Evolutionary conservation across 2,888 invertebrate species (phyloP), one percentile per base, ranked within the genome.

Genomic region (Erebia epiphron): DNA sequence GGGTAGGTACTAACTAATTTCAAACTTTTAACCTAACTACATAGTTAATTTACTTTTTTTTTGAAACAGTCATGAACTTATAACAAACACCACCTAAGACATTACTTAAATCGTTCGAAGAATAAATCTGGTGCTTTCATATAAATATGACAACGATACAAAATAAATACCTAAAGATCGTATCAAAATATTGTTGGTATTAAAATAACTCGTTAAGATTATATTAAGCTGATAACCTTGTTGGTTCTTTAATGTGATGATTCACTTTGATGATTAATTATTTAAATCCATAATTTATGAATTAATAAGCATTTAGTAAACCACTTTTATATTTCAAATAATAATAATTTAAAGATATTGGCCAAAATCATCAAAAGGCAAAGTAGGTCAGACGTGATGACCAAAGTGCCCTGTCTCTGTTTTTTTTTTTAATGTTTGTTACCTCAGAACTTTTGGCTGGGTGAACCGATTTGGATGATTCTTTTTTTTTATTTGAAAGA

Each of bases 181-280:
- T 50, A 60, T 41, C 64, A 61, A 58, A 69, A 73, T 54, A 50
- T 67, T 67, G 62, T 62, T 14, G 14, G 49, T 49, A 49, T 69
- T 72, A 67, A 73, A 73, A 73, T 73, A 69, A 71, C 69, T 67
- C 67, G 73, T 71, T 67, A 69, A 71, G 69, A 71, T 71, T 67
- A 67, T 69, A 71, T 72, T 72, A 54, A 61, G 67, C 43, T 16
- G 73, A 73, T 72, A 73, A 69, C 41, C 67, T 69, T 73, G 61
- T 49, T 62, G 62, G 62, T 1, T 49, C 21, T 8, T 61, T 49
- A 18, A 18, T 18, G 11, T 18, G 13, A 49, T 62, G 46, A 62
- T 14, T 62, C 49, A 62, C 14, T 62, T 62, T 62, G 4, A 35
- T 58, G n/a, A 54, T 18, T 60, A 11, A 61, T 61, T 61, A 46